Conservation (phyloP, 2,113 vertebrate genomes). For the Fregata magnificens region DNA sequence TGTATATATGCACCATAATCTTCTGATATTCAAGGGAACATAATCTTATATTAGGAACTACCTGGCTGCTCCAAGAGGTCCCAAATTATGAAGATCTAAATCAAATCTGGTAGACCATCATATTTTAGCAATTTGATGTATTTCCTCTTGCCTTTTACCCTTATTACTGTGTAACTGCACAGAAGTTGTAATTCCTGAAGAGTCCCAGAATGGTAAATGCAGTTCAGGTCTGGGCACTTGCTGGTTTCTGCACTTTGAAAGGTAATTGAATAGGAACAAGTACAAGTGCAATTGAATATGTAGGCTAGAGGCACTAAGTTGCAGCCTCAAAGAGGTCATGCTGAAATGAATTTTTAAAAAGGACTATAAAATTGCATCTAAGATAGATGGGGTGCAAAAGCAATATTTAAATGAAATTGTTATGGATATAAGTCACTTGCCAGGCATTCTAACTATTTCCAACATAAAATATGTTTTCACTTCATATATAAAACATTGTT, state of each 20-base stretch:
- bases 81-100: conserved; percentile 56
- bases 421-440: conserved; percentile 85
- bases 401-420: conserved; percentile 93
- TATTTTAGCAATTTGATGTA: conserved; percentile 52
- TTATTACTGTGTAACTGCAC: conserved; percentile 41
- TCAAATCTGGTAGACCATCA: conserved; percentile 16
- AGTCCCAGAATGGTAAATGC: conserved; percentile 76
- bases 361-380: conserved; percentile 88
- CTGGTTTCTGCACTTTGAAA: conserved; percentile 76
- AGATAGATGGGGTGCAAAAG: conserved; percentile 91
- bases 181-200: conserved; percentile 72
- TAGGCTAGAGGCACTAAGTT: conserved; percentile 83
- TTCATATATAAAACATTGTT: conserved; percentile 86
- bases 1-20: conserved; percentile 6
- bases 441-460: conserved; percentile 80
- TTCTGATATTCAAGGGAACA: conserved; percentile 8
- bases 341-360: conserved; percentile 92
- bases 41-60: conserved; percentile 32
- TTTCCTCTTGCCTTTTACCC: conserved; percentile 53
- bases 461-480: conserved; percentile 86
- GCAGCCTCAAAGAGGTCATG: conserved; percentile 87
- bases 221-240: conserved; percentile 73
- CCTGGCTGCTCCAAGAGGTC: conserved; percentile 27
- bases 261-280: conserved; percentile 91
- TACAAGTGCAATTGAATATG: conserved; percentile 84